Evolutionary conservation across 2,888 invertebrate genomes (phyloP).

Genomic region (Volucella inanis): DNA sequence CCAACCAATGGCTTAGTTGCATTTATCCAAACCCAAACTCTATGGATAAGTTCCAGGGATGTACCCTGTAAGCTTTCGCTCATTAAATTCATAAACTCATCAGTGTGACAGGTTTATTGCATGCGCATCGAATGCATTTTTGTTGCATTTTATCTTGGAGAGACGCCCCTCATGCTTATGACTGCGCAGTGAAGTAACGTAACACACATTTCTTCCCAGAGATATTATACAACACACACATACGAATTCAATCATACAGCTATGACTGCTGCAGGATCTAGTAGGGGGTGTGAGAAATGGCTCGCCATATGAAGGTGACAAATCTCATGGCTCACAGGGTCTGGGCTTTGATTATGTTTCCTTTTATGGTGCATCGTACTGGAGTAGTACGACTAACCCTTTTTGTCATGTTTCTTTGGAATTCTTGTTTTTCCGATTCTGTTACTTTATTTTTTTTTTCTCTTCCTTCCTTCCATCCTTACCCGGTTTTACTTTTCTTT

Average conservation of each 20-base stretch:
- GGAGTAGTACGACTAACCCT: conserved; percentile 71
- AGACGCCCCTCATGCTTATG: conserved; percentile 69
- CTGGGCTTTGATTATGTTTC: conserved; percentile 70
- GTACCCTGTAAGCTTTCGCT: conserved; percentile 66
- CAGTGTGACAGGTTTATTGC: conserved; percentile 75
- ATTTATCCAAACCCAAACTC: conserved; percentile 76
- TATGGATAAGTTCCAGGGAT: conserved; percentile 67
- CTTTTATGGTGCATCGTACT: conserved; percentile 73
- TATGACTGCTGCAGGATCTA: conserved; percentile 31
- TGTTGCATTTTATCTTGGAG: conserved; percentile 61
- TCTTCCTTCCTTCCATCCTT: no score
- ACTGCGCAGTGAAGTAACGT: conserved; percentile 72
- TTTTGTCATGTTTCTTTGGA: conserved; percentile 65
- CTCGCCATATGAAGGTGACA: conserved; percentile 67
- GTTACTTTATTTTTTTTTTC: conserved; percentile 13
- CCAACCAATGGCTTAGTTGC: conserved; percentile 77
- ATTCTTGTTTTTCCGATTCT: neutral
- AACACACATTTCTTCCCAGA: conserved; percentile 53
- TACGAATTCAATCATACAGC: conserved; percentile 3
- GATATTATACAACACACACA: conserved; percentile 59
- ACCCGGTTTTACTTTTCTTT: no score
- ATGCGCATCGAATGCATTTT: conserved; percentile 70
- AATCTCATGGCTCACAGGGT: conserved; percentile 67
- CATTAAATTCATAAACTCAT: conserved; percentile 74
- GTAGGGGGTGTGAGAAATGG: conserved; percentile 39